Percentiles rank a stretch among this genome's conserved stretches.
phyloP scores from a whole-genome alignment of 2,113 vertebrate species.

The Probosciger aterrimus region DNA sequence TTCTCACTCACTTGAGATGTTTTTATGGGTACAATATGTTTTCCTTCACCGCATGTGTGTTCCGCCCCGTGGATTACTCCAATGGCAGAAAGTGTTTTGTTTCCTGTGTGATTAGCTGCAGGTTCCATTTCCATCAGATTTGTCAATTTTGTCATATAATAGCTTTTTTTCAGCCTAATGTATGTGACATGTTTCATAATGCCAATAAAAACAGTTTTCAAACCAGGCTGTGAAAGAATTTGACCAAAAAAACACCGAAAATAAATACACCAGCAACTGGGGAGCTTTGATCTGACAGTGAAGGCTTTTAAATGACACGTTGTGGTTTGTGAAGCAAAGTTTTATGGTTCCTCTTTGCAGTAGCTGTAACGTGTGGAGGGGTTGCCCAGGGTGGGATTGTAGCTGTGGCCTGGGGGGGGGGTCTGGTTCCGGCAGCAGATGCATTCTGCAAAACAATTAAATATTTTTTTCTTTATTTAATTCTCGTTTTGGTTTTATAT shows the following conservation, averaged over 20 bases:
- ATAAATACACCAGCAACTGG: background rate
- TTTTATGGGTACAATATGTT: conserved; percentile 12
- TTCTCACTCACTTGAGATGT: conserved; percentile 6
- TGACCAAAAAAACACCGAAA: background rate
- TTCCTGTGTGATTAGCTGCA: conserved; percentile 25
- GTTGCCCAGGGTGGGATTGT: background rate
- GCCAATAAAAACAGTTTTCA: conserved; percentile 31
- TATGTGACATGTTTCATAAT: conserved; percentile 18
- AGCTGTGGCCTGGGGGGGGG: background rate
- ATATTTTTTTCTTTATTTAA: background rate
- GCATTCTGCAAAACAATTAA: accelerated
- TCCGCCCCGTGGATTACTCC: background rate
- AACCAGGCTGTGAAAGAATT: background rate
- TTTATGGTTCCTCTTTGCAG: background rate
- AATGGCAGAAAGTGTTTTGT: background rate
- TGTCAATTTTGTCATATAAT: background rate
- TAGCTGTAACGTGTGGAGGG: background rate
- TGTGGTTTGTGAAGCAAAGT: background rate
- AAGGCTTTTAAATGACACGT: background rate
- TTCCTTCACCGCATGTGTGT: conserved; percentile 26
- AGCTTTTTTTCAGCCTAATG: background rate
- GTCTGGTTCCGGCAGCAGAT: background rate
- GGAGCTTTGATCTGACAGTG: conserved; percentile 2
- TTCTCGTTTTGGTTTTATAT: background rate
- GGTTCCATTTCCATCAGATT: conserved; percentile 51